These are phyloP conservation scores for Sebastes minor DNA, from an alignment of 2,797 vertebrate species.

Conservation along the genomic window DNA sequence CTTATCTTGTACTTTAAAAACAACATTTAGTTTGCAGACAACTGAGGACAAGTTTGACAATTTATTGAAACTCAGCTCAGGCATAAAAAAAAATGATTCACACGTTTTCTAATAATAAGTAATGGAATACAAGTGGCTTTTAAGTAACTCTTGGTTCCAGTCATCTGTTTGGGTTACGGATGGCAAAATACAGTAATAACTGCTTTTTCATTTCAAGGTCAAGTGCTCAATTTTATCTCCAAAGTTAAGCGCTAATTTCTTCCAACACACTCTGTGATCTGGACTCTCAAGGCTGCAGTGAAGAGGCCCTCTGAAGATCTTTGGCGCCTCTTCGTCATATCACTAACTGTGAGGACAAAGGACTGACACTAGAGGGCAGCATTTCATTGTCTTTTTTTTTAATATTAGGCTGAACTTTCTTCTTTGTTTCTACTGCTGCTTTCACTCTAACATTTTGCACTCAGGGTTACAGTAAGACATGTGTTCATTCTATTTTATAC, in stretches of 20 bases:
- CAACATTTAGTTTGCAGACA: not conserved
- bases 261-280: not conserved
- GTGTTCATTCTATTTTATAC: not conserved
- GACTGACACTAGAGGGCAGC: constrained; percentile 66
- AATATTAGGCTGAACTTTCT: not conserved
- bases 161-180: not conserved
- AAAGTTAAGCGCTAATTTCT: not conserved
- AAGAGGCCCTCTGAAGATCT: not conserved
- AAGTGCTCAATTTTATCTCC: not conserved
- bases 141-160: not conserved
- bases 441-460: not conserved
- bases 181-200: not conserved
- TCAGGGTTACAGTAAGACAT: not conserved
- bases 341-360: constrained; percentile 38
- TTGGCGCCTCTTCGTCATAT: not conserved
- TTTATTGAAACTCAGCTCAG: not conserved
- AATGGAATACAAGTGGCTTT: not conserved
- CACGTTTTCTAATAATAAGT: not conserved
- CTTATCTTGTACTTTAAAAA: not conserved
- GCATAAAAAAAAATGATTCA: not conserved
- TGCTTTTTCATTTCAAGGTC: not conserved
- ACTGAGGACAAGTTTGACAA: not conserved
- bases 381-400: constrained; percentile 38
- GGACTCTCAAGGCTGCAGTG: not conserved
- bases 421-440: not conserved